Evolutionary conservation across 2,888 invertebrate genomes (phyloP).

Genomic region (Tiliacea citrago): DNA sequence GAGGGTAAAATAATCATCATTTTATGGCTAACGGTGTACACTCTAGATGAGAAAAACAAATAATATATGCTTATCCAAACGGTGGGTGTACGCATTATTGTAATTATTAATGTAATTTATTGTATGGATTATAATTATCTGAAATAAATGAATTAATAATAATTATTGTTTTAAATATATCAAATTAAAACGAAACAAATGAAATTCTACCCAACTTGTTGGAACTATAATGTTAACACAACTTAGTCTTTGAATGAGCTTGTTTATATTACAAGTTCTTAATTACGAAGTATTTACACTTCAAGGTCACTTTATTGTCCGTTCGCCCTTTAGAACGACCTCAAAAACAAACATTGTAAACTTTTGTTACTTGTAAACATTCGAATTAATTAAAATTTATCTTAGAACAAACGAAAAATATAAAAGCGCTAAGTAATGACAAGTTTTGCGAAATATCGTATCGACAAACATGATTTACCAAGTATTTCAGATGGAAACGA

Average conservation of each 20-base stretch:
- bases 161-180: background rate
- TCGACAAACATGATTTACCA: background rate
- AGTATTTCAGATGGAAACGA: background rate
- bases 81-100: background rate
- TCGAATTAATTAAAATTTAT: conserved; percentile 46
- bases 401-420: conserved; percentile 35
- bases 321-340: conserved; percentile 22
- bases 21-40: background rate
- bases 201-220: background rate
- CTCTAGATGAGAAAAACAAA: background rate
- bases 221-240: conserved; percentile 16
- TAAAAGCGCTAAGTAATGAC: conserved; percentile 15
- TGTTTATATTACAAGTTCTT: conserved; percentile 44
- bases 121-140: too few species aligned
- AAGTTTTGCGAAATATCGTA: conserved; percentile 11
- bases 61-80: background rate
- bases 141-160: too few species aligned
- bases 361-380: conserved; percentile 26
- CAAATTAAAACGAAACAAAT: background rate
- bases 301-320: conserved; percentile 34
- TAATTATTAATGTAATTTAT: too few species aligned
- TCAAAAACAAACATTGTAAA: conserved; percentile 19
- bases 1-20: background rate
- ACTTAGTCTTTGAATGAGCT: conserved; percentile 1
- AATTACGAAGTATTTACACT: conserved; percentile 39